Evolutionary conservation across 2,797 vertebrate genomes (phyloP).

Genomic region (Sebastes wilsoni): DNA sequence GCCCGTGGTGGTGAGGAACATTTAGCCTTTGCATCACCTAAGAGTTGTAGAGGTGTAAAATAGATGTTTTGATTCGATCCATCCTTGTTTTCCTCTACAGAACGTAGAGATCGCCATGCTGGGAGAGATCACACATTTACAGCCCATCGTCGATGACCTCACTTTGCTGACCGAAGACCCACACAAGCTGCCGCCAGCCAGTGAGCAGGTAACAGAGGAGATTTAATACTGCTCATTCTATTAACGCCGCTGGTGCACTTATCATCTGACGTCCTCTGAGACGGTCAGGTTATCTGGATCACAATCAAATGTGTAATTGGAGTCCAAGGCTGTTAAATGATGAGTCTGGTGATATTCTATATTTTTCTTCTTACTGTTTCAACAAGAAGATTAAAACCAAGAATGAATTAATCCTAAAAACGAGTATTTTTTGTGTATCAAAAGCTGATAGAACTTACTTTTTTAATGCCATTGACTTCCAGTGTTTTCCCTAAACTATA

Average conservation of each 20-base stretch:
- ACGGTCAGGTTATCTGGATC: not conserved
- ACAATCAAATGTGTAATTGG: not conserved
- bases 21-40: not conserved
- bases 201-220: slow-evolving; percentile 91
- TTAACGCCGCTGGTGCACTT: not conserved
- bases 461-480: not conserved
- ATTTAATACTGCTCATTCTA: not conserved
- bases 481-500: not conserved
- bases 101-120: slow-evolving; percentile 96
- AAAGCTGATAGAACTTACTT: not conserved
- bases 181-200: slow-evolving; percentile 95
- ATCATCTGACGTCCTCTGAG: not conserved
- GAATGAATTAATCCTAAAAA: not conserved
- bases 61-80: not conserved
- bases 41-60: not conserved
- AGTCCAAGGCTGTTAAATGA: not conserved
- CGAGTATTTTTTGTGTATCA: not conserved
- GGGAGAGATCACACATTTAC: slow-evolving; percentile 96
- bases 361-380: too few species aligned
- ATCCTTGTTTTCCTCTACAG: slow-evolving; percentile 69
- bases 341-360: not conserved
- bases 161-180: slow-evolving; percentile 92
- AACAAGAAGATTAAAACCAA: not conserved
- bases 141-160: slow-evolving; percentile 96
- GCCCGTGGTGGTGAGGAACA: slow-evolving; percentile 91